These are phyloP conservation scores for Nomada fucata DNA, from an alignment of 2,888 invertebrate genomes.

Conservation along the genomic window DNA sequence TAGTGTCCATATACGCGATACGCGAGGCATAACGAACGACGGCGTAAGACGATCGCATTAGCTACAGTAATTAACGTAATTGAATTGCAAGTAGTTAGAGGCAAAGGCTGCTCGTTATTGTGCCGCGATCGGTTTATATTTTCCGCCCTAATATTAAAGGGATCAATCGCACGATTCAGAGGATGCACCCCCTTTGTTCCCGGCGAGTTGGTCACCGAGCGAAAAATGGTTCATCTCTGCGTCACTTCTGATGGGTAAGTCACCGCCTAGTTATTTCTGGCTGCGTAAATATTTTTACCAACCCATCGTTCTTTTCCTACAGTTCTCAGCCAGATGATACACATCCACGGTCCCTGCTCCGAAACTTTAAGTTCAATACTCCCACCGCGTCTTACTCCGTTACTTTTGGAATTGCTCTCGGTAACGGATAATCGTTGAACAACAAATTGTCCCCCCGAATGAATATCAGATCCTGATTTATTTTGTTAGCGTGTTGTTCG, in stretches of 20 bases:
- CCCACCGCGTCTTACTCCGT: neutral
- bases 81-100: slow-evolving; percentile 77
- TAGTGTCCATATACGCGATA: neutral
- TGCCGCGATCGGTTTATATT: neutral
- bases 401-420: neutral
- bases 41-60: slow-evolving; percentile 68
- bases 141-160: slow-evolving; percentile 17
- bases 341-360: slow-evolving; percentile 8
- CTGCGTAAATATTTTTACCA: slow-evolving; percentile 35
- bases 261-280: slow-evolving; percentile 21
- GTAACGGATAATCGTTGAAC: too few species aligned
- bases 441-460: too few species aligned
- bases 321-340: slow-evolving; percentile 20
- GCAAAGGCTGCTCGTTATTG: slow-evolving; percentile 20
- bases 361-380: neutral
- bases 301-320: slow-evolving; percentile 1
- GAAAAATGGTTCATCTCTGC: neutral
- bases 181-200: neutral
- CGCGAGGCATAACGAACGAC: slow-evolving; percentile 19
- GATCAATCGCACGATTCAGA: slow-evolving; percentile 25
- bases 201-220: neutral
- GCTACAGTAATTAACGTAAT: slow-evolving; percentile 77
- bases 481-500: too few species aligned
- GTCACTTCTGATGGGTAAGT: neutral
- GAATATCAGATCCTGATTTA: too few species aligned